phyloP scores from a whole-genome alignment of 1,140 invertebrate genomes.

The Drosophila eugracilis region DNA sequence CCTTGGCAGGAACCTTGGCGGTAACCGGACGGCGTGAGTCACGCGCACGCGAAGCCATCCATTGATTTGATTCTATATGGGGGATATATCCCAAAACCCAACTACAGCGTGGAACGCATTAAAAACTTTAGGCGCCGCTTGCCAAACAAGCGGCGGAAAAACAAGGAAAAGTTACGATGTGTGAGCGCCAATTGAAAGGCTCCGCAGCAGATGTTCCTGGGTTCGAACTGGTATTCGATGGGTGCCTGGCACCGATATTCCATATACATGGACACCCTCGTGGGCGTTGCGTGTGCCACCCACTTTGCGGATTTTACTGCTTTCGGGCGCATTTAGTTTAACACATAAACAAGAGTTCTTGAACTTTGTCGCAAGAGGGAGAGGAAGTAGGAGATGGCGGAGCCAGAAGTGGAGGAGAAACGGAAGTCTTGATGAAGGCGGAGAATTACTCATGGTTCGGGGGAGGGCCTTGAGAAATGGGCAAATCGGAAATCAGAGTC shows the following conservation, averaged over 20 bases:
- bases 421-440: conserved; percentile 35
- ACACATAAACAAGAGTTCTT: conserved; percentile 73
- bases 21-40: too few species aligned
- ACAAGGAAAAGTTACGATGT: conserved; percentile 71
- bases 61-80: conserved; percentile 40
- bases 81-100: conserved; percentile 27
- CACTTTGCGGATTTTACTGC: conserved; percentile 54
- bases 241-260: conserved; percentile 43
- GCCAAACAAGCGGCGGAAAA: conserved; percentile 33
- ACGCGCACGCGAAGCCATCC: conserved; percentile 53
- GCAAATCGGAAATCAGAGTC: conserved; percentile 42
- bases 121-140: conserved; percentile 55
- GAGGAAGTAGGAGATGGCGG: too few species aligned
- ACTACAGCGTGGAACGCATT: conserved; percentile 62
- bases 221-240: conserved; percentile 29
- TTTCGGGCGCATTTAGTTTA: conserved; percentile 58
- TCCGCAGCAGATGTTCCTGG: background rate
- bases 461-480: conserved; percentile 22
- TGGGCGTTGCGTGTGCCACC: conserved; percentile 71
- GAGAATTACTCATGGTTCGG: conserved; percentile 26
- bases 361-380: conserved; percentile 53
- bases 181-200: conserved; percentile 76
- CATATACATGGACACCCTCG: conserved; percentile 47
- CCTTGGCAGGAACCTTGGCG: conserved; percentile 62
- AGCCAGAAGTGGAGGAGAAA: background rate